A percentile compares a stretch with the other conserved stretches of the same genome.
Conservation (phyloP, 2,797 vertebrate species). For the Ctenopoma kingsleyae region DNA sequence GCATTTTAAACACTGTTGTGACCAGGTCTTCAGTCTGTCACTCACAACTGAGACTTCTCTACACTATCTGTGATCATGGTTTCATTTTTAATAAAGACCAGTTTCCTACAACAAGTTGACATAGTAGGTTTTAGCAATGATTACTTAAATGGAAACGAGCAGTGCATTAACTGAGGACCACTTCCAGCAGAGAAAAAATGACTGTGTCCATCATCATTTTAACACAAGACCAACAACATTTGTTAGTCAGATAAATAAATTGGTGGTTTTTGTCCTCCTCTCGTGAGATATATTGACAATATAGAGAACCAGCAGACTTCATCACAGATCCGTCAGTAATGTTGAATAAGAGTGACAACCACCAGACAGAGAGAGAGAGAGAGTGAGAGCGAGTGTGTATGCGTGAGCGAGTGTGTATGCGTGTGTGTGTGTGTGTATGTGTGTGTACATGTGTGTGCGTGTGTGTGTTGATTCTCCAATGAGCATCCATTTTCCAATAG, state of each 20-base stretch:
- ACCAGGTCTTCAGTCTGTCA: not conserved
- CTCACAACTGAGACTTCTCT: not conserved
- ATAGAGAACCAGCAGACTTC: not conserved
- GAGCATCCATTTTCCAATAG: slow-evolving; percentile 68
- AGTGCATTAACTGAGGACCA: not conserved
- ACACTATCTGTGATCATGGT: not conserved
- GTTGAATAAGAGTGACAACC: slow-evolving; percentile 12
- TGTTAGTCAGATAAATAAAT: no score
- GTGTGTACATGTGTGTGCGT: not conserved
- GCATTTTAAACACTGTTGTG: not conserved
- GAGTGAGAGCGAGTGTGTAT: no score
- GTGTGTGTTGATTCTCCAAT: slow-evolving; percentile 19
- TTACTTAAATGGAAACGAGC: no score
- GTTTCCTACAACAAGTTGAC: no score
- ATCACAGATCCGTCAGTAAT: not conserved
- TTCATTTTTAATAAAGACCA: no score
- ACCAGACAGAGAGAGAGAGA: no score
- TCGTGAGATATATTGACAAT: not conserved
- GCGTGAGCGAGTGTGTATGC: no score
- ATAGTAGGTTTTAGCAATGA: no score
- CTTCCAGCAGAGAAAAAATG: not conserved
- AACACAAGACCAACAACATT: no score
- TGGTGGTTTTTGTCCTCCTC: no score
- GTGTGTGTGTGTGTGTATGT: not conserved
- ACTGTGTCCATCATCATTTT: not conserved